phyloP scores from a whole-genome alignment of 2,113 vertebrate genomes.

The Seriola rivoliana region DNA sequence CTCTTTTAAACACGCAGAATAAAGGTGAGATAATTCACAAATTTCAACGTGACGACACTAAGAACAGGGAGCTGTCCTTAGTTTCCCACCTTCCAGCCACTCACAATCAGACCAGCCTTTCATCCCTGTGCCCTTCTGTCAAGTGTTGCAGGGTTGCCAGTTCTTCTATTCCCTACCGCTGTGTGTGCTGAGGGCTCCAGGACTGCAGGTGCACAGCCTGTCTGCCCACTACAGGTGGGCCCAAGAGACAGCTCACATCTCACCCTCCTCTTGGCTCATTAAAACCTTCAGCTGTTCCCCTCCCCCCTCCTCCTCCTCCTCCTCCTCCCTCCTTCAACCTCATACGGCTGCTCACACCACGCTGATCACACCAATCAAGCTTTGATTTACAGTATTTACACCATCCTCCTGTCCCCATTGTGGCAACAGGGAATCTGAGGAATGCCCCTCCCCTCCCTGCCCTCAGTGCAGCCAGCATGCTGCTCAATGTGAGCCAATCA shows the following conservation, averaged over 20 bases:
- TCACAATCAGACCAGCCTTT: constrained; percentile 59
- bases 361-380: constrained; percentile 77
- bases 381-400: constrained; percentile 79
- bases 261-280: constrained; percentile 76
- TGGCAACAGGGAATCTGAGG: constrained; percentile 66
- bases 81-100: constrained; percentile 54
- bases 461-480: constrained; percentile 53
- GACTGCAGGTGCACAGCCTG: constrained; percentile 70
- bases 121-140: constrained; percentile 61
- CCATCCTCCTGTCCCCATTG: constrained; percentile 61
- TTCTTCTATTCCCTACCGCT: constrained; percentile 47
- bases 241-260: constrained; percentile 54
- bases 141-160: constrained; percentile 59
- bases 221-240: constrained; percentile 70
- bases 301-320: constrained; percentile 7
- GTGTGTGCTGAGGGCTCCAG: constrained; percentile 52
- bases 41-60: constrained; percentile 19
- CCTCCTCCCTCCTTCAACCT: constrained; percentile 37
- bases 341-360: constrained; percentile 58
- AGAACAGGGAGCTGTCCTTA: constrained; percentile 14
- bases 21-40: constrained; percentile 10
- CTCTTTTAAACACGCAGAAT: constrained; percentile 8
- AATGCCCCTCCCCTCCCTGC: constrained; percentile 55
- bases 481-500: constrained; percentile 81
- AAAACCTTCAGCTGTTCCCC: constrained; percentile 77